Base-by-base conservation (phyloP, 2,797 vertebrate species). In the Semotilus atromaculatus region DNA sequence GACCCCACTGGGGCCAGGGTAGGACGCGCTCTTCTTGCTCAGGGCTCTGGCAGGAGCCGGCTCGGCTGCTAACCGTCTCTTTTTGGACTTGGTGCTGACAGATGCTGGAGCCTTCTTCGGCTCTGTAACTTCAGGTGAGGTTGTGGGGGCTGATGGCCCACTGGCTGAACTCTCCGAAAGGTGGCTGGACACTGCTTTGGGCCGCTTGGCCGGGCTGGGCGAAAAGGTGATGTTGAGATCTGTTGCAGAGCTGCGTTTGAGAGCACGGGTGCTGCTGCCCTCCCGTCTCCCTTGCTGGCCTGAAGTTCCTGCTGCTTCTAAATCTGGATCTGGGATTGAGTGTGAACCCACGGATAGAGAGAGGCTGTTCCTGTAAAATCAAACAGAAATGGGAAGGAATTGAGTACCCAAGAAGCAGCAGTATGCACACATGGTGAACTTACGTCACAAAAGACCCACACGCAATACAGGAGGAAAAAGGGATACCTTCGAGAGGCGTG, bases 401-500 rank as follows among this genome's bases (percentile, higher is more conserved):
- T 71, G 4, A 72, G 4, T 16, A 26, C 13, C n/a, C 3, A 58
- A 75, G 45, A 58, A 7, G 82, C 8, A 53, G 31, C n/a, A 51
- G n/a, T 21, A 1, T 0, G 3, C 8, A 67, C 8, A 67, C 45
- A 68, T 11, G 51, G 19, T 58, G 66, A 82, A 58, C 62, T 67
- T 55, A 36, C 21, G 7, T 71, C 48, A 62, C 36, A 8, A 73
- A 34, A 81, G 9, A 16, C 62, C 40, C 48, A 86, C 48, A 71
- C 62, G 71, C 70, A 77, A 18, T 60, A 77, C 77, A 81, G 66
- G 88, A 94, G 89, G 96, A 48, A 55, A 93, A 71, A 90, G 88
- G 90, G 93, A 96, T 99, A 99, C 98, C 98, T 99, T 98, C 97
- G 97, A 95, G 97, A 97, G 96, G 97, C 96, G 96, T 98, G 96